phyloP scores from a whole-genome alignment of 2,113 vertebrate species.

The Platichthys stellatus region DNA sequence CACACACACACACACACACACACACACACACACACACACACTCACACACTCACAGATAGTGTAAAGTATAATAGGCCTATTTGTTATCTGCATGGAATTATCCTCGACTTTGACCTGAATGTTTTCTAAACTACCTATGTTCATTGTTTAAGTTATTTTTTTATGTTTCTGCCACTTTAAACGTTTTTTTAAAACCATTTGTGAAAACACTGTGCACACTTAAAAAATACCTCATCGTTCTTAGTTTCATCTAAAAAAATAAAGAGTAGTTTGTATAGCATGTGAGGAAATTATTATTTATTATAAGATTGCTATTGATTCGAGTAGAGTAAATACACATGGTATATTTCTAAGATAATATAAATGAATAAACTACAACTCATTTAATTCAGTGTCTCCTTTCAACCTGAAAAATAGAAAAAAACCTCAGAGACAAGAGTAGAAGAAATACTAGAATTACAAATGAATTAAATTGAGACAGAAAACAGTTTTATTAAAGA shows the following conservation, averaged over 20 bases:
- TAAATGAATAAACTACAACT: not conserved
- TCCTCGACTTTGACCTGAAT: slow-evolving; percentile 79
- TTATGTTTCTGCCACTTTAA: slow-evolving; percentile 38
- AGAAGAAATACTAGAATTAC: not conserved
- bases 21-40: too few species aligned
- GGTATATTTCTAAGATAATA: not conserved
- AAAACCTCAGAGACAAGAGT: not conserved
- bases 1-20: too few species aligned
- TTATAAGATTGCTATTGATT: not conserved
- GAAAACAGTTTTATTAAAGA: slow-evolving; percentile 5
- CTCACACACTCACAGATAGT: too few species aligned
- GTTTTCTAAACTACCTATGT: slow-evolving; percentile 79
- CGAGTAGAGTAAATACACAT: not conserved
- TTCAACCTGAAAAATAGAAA: not conserved
- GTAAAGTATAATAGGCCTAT: slow-evolving; percentile 22
- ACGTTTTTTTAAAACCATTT: slow-evolving; percentile 59
- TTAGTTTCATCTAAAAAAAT: slow-evolving; percentile 47
- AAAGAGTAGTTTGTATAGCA: slow-evolving; percentile 70
- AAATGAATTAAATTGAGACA: too few species aligned
- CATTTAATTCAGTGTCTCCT: not conserved
- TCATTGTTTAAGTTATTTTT: slow-evolving; percentile 73
- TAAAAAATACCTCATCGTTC: slow-evolving; percentile 77
- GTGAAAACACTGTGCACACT: slow-evolving; percentile 82
- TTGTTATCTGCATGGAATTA: slow-evolving; percentile 69
- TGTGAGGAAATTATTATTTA: not conserved